phyloP scores from a whole-genome alignment of 2,113 vertebrate species.

The Osmerus mordax region DNA sequence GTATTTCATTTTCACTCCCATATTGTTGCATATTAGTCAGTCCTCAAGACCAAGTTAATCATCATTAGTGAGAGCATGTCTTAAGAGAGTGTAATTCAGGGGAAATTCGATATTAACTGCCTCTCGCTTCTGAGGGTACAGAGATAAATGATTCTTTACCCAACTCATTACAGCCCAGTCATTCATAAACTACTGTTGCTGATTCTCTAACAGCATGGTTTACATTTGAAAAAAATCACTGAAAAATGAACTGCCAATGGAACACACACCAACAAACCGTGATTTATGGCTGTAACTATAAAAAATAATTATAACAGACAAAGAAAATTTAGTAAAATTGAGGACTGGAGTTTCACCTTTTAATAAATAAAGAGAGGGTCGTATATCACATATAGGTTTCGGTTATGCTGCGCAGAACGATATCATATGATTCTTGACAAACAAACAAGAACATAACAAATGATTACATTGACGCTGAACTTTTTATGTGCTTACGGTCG shows the following conservation, averaged over 20 bases:
- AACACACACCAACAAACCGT: neutral
- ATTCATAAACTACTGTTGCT: neutral
- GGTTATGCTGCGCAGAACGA: too few species aligned
- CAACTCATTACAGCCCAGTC: neutral
- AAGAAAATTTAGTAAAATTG: neutral
- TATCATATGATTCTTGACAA: neutral
- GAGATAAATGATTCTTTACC: slow-evolving; percentile 1
- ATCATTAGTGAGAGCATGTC: slow-evolving; percentile 5
- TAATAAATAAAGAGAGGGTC: neutral
- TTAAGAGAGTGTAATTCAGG: slow-evolving; percentile 4
- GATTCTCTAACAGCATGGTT: neutral
- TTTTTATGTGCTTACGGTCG: too few species aligned
- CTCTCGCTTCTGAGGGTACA: neutral
- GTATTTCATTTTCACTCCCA: neutral
- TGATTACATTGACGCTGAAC: neutral
- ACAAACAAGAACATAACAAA: neutral
- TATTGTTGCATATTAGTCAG: slow-evolving; percentile 5
- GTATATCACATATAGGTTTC: too few species aligned
- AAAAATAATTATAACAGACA: neutral
- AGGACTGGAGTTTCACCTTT: neutral
- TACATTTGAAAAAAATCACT: neutral
- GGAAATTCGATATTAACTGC: slow-evolving; percentile 4
- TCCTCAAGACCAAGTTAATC: slow-evolving; percentile 2
- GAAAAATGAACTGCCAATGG: neutral
- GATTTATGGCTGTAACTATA: neutral